A percentile compares a stretch with the other conserved stretches of the same genome.
Conservation (phyloP, 2,113 vertebrate genomes). For the Phasianus colchicus region DNA sequence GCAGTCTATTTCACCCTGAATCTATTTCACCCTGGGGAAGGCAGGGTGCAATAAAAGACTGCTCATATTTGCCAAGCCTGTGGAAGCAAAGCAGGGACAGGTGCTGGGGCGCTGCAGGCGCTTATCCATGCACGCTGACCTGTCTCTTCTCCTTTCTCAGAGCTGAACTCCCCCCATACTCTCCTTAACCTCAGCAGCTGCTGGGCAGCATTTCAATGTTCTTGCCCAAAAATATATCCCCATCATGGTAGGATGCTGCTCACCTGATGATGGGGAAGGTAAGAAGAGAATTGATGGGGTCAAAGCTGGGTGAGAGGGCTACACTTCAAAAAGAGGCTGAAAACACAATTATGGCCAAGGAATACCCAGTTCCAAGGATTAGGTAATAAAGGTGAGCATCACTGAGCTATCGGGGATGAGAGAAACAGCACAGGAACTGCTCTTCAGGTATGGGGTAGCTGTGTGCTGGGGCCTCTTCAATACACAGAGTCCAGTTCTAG, state of each 20-base stretch:
- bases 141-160: neutral
- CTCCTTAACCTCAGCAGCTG: neutral
- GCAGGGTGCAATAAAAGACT: neutral
- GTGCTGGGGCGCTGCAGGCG: neutral
- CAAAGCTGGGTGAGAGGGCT: neutral
- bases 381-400: neutral
- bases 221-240: neutral
- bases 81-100: neutral
- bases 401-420: neutral
- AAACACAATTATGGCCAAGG: neutral
- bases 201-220: neutral
- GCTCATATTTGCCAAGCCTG: neutral
- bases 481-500: neutral
- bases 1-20: too few species aligned
- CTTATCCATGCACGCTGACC: neutral
- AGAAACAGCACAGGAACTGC: neutral
- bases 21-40: neutral
- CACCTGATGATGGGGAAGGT: neutral
- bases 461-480: neutral
- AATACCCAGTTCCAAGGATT: neutral
- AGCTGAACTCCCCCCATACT: neutral
- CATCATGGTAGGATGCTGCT: neutral
- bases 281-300: neutral
- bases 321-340: neutral
- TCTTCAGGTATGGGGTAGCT: neutral